Conservation (phyloP, 2,113 vertebrate genomes). For the Anolis sagrei region DNA sequence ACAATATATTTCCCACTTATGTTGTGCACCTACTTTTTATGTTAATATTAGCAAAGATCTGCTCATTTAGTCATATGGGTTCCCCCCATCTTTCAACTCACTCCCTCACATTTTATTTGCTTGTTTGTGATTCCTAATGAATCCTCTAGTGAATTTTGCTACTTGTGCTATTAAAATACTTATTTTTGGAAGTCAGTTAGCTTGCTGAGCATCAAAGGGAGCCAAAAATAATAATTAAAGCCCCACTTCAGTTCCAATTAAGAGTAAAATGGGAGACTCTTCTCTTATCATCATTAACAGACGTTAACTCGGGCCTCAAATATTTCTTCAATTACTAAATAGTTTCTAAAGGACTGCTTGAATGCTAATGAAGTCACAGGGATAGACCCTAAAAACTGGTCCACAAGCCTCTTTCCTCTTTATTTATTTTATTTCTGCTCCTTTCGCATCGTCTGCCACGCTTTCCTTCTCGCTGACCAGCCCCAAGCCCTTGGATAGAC, state of each 20-base stretch:
- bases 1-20: too few relatives aligned
- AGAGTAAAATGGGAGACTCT: background rate
- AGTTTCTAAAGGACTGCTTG: conserved; percentile 27
- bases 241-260: background rate
- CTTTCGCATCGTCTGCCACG: too few relatives aligned
- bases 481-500: too few relatives aligned
- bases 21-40: background rate
- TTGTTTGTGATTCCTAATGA: conserved; percentile 13
- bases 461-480: too few relatives aligned
- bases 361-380: background rate
- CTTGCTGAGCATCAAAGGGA: background rate
- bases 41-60: background rate
- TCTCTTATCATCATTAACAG: background rate
- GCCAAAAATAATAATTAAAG: background rate
- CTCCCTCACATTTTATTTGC: background rate
- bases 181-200: background rate
- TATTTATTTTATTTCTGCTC: too few relatives aligned
- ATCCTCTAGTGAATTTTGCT: background rate
- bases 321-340: conserved; percentile 9
- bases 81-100: background rate
- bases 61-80: background rate
- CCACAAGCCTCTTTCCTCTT: too few relatives aligned
- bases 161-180: background rate
- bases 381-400: too few relatives aligned
- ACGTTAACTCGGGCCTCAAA: background rate